Conservation (phyloP, 2,113 vertebrate genomes). For the Mus spicilegus region DNA sequence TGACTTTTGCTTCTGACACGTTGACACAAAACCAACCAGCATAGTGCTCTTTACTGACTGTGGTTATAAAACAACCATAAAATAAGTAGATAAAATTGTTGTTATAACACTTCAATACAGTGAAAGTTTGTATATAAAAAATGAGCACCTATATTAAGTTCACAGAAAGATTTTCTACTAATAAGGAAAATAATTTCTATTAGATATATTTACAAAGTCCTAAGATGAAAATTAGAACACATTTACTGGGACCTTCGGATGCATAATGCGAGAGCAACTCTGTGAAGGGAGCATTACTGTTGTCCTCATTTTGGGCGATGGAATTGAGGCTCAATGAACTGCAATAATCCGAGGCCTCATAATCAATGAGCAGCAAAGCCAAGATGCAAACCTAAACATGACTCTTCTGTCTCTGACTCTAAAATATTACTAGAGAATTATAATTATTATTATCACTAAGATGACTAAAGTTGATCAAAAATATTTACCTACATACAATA, state of each 20-base stretch:
- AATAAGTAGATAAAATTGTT: not conserved
- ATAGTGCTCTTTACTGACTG: not conserved
- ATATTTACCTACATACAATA: not conserved
- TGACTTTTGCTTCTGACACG: not conserved
- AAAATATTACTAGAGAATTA: not conserved
- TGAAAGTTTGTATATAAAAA: not conserved
- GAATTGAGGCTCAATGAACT: not conserved
- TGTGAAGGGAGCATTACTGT: not conserved
- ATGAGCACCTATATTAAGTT: not conserved
- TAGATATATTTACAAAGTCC: not conserved
- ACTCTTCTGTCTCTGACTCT: not conserved
- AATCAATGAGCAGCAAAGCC: not conserved
- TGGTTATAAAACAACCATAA: conserved; percentile 38
- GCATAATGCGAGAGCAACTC: not conserved
- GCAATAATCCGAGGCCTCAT: not conserved
- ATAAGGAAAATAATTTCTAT: conserved; percentile 27
- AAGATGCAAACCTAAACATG: not conserved
- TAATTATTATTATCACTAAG: conserved; percentile 2
- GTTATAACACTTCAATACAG: conserved; percentile 5
- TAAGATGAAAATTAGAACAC: conserved; percentile 34
- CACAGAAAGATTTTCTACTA: conserved; percentile 10
- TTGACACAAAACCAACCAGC: not conserved
- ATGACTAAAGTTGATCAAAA: conserved; percentile 5
- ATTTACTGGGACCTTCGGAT: not conserved
- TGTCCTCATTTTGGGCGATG: not conserved